Evolutionary conservation across 2,113 vertebrate genomes (phyloP).

Genomic region (Trematomus loennbergii): DNA sequence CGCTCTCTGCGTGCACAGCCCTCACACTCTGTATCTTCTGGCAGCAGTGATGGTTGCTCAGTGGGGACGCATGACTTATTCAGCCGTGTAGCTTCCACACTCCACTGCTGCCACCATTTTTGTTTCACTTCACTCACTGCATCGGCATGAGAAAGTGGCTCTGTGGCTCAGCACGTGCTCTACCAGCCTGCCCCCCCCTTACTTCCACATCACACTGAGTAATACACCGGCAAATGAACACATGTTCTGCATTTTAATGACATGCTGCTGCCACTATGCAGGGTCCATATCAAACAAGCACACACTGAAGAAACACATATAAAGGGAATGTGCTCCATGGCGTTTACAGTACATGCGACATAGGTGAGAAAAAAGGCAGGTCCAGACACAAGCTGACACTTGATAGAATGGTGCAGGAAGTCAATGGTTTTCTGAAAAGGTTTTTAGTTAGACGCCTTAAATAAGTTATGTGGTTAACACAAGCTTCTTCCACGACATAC

Average conservation of each 20-base stretch:
- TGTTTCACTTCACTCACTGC: conserved; percentile 25
- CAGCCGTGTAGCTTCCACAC: conserved; percentile 29
- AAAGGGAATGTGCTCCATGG: too few species aligned
- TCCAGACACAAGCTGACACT: too few species aligned
- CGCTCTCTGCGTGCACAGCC: conserved; percentile 8
- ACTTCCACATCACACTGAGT: conserved; percentile 31
- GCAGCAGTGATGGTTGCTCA: conserved; percentile 48
- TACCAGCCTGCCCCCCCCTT: conserved; percentile 28
- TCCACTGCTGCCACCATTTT: conserved; percentile 46
- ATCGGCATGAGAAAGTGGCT: conserved; percentile 26
- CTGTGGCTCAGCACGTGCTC: conserved; percentile 27
- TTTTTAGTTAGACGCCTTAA: too few species aligned
- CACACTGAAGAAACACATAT: neutral
- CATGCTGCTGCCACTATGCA: conserved; percentile 26
- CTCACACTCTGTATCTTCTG: conserved; percentile 1
- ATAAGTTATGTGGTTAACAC: too few species aligned
- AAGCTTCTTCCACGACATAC: too few species aligned
- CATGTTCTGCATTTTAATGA: conserved; percentile 54
- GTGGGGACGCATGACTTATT: conserved; percentile 57
- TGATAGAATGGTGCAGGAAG: too few species aligned
- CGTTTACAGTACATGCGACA: too few species aligned
- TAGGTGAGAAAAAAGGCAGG: too few species aligned
- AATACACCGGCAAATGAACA: conserved; percentile 32
- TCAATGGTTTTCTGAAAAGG: too few species aligned
- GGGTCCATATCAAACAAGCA: neutral